Conservation (phyloP, 2,797 vertebrate species). For the Manis crassicaudata region DNA sequence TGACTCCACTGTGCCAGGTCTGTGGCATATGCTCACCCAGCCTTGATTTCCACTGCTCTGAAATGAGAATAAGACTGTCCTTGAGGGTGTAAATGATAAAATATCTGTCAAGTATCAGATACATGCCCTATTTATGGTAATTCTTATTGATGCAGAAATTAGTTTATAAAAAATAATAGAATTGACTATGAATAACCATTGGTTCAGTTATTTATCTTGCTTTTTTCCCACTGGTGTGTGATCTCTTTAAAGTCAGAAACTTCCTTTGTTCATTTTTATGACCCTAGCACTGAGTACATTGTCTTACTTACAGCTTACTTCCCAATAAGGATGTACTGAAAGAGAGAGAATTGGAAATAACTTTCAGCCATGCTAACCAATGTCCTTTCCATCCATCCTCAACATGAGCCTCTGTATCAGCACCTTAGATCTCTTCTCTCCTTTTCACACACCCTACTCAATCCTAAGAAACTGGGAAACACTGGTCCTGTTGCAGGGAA, state of each 20-base stretch:
- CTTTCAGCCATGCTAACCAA: background rate
- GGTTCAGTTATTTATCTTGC: background rate
- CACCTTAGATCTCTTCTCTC: background rate
- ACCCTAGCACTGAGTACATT: background rate
- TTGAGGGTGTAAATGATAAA: background rate
- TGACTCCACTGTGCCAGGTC: background rate
- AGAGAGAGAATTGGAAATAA: constrained; percentile 1
- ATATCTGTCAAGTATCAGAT: background rate
- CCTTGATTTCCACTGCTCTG: background rate
- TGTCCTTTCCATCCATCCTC: background rate
- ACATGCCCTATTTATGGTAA: background rate
- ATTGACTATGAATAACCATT: background rate
- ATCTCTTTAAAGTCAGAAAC: background rate
- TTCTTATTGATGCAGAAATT: background rate
- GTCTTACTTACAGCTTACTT: background rate
- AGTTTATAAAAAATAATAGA: background rate
- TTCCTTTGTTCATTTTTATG: constrained; percentile 11
- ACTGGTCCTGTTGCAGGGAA: background rate
- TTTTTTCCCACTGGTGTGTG: background rate
- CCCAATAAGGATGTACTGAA: background rate
- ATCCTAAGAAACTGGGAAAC: background rate
- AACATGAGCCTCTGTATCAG: background rate
- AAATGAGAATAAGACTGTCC: background rate
- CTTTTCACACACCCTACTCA: background rate
- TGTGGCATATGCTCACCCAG: background rate